These are phyloP conservation scores for Tyrannus savana DNA, from an alignment of 2,113 vertebrate species.

Conservation along the genomic window DNA sequence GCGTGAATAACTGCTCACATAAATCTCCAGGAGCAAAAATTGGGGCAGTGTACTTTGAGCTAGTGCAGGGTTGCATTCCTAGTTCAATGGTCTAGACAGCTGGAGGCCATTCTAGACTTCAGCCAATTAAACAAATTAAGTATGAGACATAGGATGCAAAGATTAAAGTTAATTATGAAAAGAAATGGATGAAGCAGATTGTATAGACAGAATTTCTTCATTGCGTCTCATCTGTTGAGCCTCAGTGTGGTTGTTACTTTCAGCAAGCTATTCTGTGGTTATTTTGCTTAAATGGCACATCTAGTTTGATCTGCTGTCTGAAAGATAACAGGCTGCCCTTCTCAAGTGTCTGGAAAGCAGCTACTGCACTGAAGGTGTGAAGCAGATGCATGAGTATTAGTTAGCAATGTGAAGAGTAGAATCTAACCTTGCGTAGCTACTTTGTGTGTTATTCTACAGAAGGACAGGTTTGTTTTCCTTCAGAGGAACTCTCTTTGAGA, in stretches of 20 bases:
- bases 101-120: conserved; percentile 30
- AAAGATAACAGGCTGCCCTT: neutral
- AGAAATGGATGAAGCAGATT: conserved; percentile 39
- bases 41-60: neutral
- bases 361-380: neutral
- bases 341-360: neutral
- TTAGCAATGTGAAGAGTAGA: neutral
- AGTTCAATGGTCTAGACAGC: conserved; percentile 54
- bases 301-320: neutral
- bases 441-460: neutral
- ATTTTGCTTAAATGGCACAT: conserved; percentile 17
- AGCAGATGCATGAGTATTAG: neutral
- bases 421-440: neutral
- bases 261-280: conserved; percentile 16
- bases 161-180: conserved; percentile 51
- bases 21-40: neutral
- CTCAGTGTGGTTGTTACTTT: conserved; percentile 5
- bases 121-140: conserved; percentile 57
- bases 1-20: neutral
- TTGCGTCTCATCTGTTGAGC: neutral
- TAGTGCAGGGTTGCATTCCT: conserved; percentile 7
- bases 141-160: conserved; percentile 46
- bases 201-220: conserved; percentile 41
- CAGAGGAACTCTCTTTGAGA: neutral
- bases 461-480: neutral